Evolutionary conservation across 2,797 vertebrate species (phyloP), one percentile per base, ranked within the genome.

Genomic region (Hapalemur alaotrensis): DNA sequence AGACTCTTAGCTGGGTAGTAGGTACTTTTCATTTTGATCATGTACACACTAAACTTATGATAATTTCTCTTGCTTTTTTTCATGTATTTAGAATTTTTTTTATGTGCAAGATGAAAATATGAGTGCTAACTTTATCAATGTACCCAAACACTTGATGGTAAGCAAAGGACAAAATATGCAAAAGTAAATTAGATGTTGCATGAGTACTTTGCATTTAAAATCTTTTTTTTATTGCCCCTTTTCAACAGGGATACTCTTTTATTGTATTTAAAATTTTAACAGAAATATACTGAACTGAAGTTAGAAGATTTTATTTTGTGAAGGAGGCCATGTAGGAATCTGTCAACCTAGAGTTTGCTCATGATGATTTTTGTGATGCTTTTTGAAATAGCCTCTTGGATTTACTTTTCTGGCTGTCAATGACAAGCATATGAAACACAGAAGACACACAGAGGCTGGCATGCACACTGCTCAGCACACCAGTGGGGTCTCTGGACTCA

Each of bases 321-420:
- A 82, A 69, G 52, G 73, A 67, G 10, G 52, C 14, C 90, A 32
- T 28, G 32, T 59, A 41, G 72, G 17, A 69, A 50, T 67, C 54
- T 90, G n/a, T 61, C 17, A 59, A n/a, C 2, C 10, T 38, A 12
- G 87, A 72, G n/a, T 75, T 81, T 52, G 18, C n/a, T 22, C 41
- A 17, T 0, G 3, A 78, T 67, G 35, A 48, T 79, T 72, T 96
- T 61, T 57, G 25, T 14, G 57, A 70, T 43, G 54, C 38, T 67
- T 92, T 82, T 92, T 30, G 41, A 41, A 91, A 93, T 61, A 76
- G 63, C 30, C 72, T 81, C 48, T 91, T 91, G 92, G 97, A 98
- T 98, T 98, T 98, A 95, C 97, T 91, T 98, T 98, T 95, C 92
- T 81, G 97, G 96, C 78, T 96, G 97, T 82, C 95, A 95, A 97